Evolutionary conservation across 2,797 vertebrate genomes (phyloP), one percentile per base, ranked within the genome.

Genomic region (Agapornis canus): DNA sequence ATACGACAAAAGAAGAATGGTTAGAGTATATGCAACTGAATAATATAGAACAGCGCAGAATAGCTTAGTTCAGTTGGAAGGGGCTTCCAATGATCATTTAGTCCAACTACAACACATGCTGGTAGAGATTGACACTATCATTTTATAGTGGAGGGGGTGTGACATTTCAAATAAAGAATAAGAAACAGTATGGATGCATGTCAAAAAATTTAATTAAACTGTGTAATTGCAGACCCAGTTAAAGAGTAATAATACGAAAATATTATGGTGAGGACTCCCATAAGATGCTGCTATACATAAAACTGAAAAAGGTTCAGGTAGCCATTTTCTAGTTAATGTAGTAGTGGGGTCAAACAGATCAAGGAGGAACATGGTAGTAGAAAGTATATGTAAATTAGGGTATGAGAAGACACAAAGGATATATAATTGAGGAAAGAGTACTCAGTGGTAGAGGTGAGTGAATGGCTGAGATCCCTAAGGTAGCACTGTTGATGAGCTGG

Each of bases 401-500:
- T 60, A 25, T 29, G 15, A 42, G n/a, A 68, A 79, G 59, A 11
- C 17, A 56, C 11, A 51, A 20, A 35, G 15, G 31, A 47, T 31
- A 19, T 51, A 2, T 26, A 16, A 35, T 15, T 73, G 57, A 71
- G 42, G 26, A 57, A 81, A 63, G 47, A 12, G 18, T 17, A 43
- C 22, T 20, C 29, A 70, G 37, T 32, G 27, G 2, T 0, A 23
- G 21, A 52, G 32, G 31, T 22, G n/a, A 71, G 9, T 0, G 0
- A 49, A 27, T 12, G 49, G 52, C 43, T 32, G 73, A 86, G 65
- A 26, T 22, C 19, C 73, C 13, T 3, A 35, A 82, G 26, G 10
- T n/a, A 35, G 14, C 32, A 2, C 13, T 37, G 59, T 31, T 25
- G 29, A 10, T n/a, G 40, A 42, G 20, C 35, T 49, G 26, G 39